Conservation (phyloP, 2,113 vertebrate genomes). For the Xerus inauris region DNA sequence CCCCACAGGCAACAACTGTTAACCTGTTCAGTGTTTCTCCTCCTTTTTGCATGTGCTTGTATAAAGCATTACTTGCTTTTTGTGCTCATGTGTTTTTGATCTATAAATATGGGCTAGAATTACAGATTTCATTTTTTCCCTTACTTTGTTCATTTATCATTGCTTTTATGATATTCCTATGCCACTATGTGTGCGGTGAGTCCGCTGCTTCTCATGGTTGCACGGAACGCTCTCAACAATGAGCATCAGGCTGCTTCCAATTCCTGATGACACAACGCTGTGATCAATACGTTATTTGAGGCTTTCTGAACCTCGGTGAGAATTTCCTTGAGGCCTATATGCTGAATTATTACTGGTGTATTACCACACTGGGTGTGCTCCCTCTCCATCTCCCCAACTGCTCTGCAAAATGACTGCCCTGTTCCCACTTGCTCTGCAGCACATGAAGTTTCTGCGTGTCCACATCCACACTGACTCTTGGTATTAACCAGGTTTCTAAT, state of each 20-base stretch:
- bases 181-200: background rate
- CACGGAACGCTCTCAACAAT: background rate
- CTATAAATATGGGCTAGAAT: background rate
- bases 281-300: background rate
- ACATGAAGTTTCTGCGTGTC: background rate
- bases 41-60: background rate
- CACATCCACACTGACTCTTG: background rate
- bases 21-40: background rate
- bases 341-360: background rate
- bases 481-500: background rate
- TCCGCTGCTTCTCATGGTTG: background rate
- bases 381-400: background rate
- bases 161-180: background rate
- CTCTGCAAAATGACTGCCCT: background rate
- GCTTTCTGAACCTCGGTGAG: background rate
- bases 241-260: background rate
- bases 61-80: background rate
- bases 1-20: no score
- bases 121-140: background rate
- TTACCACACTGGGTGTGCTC: background rate
- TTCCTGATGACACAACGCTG: background rate
- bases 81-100: background rate
- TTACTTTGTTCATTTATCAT: background rate
- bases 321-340: background rate
- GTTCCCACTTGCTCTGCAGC: background rate